These are phyloP conservation scores for Mycogona germanica DNA, from an alignment of 2,888 invertebrate species.

Conservation along the genomic window DNA sequence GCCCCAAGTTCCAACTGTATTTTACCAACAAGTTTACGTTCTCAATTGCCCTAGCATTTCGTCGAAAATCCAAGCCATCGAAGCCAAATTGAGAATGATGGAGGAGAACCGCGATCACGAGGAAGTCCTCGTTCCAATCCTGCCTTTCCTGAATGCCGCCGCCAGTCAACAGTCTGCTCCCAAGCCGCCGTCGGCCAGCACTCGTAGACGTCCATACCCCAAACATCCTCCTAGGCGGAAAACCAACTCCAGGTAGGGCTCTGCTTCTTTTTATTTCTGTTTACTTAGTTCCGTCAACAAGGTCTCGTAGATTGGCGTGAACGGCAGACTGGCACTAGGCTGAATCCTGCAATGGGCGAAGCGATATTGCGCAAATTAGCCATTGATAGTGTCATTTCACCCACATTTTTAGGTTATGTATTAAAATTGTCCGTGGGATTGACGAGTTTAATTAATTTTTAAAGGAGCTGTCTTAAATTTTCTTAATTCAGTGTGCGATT, in stretches of 20 bases:
- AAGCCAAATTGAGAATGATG: constrained; percentile 72
- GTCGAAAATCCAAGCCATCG: constrained; percentile 74
- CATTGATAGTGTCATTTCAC: too few species aligned
- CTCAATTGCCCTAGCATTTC: constrained; percentile 45
- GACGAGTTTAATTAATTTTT: too few species aligned
- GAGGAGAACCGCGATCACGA: constrained; percentile 34
- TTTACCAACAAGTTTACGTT: too few species aligned
- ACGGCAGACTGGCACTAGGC: constrained; percentile 52
- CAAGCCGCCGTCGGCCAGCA: not conserved
- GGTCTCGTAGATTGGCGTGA: constrained; percentile 51
- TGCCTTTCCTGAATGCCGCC: constrained; percentile 4
- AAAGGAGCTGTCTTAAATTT: too few species aligned
- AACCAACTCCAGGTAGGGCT: constrained; percentile 8
- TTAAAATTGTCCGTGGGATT: too few species aligned
- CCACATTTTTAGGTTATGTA: too few species aligned
- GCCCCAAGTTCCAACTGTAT: too few species aligned
- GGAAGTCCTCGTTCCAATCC: constrained; percentile 3
- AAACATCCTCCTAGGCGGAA: constrained; percentile 8
- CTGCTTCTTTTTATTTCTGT: not conserved
- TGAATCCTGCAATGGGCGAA: constrained; percentile 48
- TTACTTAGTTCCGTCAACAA: not conserved
- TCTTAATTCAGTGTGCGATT: too few species aligned
- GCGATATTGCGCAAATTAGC: too few species aligned
- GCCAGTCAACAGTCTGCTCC: not conserved
- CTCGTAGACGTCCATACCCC: constrained; percentile 12